A percentile compares a stretch with the other conserved stretches of the same genome.
Conservation (phyloP, 2,113 vertebrate genomes). For the Hyla sarda region DNA sequence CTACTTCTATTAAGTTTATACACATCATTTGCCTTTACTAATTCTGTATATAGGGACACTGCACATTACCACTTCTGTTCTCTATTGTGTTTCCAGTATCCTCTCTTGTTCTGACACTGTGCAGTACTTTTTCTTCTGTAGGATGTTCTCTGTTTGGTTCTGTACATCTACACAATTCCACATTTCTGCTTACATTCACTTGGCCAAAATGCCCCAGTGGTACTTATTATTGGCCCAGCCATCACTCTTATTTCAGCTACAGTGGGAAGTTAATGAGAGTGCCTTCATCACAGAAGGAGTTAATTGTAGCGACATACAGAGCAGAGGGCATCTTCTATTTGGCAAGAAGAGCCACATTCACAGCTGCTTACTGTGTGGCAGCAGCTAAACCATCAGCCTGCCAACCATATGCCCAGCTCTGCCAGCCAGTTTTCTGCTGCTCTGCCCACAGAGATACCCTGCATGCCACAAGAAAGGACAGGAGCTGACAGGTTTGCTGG, state of each 20-base stretch:
- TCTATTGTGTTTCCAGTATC: not conserved
- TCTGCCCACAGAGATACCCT: conserved; percentile 71
- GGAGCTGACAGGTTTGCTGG: conserved; percentile 53
- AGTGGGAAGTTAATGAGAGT: not conserved
- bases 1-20: not conserved
- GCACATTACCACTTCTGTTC: not conserved
- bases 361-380: conserved; percentile 76
- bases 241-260: not conserved
- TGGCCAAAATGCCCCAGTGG: too few relatives aligned
- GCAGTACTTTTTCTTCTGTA: not conserved
- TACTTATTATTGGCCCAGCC: not conserved
- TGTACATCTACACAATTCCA: not conserved
- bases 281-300: conserved; percentile 1
- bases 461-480: conserved; percentile 66
- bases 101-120: not conserved
- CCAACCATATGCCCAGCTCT: conserved; percentile 80
- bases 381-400: conserved; percentile 82
- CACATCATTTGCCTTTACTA: not conserved
- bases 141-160: not conserved
- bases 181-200: not conserved
- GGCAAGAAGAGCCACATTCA: conserved; percentile 73
- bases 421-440: conserved; percentile 82
- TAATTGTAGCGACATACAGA: conserved; percentile 57
- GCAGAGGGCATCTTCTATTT: conserved; percentile 62
- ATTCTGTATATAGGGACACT: not conserved